Evolutionary conservation across 1,140 invertebrate species (phyloP).

Genomic region (Bombus balteatus): DNA sequence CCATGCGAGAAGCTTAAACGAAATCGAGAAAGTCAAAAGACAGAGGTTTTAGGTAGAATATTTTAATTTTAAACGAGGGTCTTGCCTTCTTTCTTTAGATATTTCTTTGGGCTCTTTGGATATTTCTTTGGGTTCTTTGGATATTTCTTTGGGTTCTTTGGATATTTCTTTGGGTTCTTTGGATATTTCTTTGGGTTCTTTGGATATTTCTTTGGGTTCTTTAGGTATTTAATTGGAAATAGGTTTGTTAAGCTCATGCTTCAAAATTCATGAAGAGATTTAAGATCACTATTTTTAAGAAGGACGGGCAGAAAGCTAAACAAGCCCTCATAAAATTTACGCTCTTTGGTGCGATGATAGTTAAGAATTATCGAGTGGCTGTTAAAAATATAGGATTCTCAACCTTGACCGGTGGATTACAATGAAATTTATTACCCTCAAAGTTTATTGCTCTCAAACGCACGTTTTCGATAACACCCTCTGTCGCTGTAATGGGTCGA

Average conservation of each 20-base stretch:
- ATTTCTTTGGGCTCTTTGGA: too few relatives aligned
- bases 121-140: too few relatives aligned
- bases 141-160: too few relatives aligned
- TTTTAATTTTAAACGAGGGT: too few relatives aligned
- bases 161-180: too few relatives aligned
- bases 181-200: too few relatives aligned
- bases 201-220: too few relatives aligned
- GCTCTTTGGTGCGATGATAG: background rate
- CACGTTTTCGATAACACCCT: slow-evolving; percentile 62
- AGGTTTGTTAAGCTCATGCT: accelerated
- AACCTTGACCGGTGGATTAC: slow-evolving; percentile 58
- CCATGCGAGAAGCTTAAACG: background rate
- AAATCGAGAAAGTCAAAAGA: background rate
- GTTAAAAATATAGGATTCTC: slow-evolving; percentile 40
- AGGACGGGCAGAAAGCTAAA: background rate
- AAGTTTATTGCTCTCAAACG: slow-evolving; percentile 63
- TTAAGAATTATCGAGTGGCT: slow-evolving; percentile 3
- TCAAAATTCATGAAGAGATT: background rate
- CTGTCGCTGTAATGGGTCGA: slow-evolving; percentile 52
- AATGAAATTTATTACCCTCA: slow-evolving; percentile 60
- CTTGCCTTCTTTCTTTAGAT: too few relatives aligned
- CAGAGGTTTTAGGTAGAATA: too few relatives aligned
- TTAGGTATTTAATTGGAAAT: too few relatives aligned
- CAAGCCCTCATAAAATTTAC: background rate
- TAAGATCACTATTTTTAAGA: background rate